phyloP scores from a whole-genome alignment of 2,113 vertebrate genomes.

The Microcebus jonahi region DNA sequence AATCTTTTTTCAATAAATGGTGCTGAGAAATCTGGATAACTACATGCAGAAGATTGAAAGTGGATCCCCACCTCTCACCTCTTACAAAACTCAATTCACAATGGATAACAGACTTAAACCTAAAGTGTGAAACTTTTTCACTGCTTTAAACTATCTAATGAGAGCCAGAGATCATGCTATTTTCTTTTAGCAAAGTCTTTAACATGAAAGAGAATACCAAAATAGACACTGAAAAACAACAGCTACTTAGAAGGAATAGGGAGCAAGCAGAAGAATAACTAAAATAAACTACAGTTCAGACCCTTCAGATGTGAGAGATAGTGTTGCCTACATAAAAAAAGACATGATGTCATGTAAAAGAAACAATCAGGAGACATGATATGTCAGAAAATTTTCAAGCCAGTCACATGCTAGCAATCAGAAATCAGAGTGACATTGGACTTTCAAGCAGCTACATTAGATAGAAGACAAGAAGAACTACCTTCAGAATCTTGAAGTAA shows the following conservation, averaged over 20 bases:
- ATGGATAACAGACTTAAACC: too few species aligned
- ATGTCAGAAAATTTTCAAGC: background rate
- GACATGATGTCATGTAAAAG: background rate
- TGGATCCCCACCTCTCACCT: too few species aligned
- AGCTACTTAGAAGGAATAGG: background rate
- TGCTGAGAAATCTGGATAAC: too few species aligned
- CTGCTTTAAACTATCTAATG: background rate
- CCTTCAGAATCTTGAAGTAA: background rate
- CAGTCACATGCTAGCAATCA: background rate
- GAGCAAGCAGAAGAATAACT: background rate
- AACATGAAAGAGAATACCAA: background rate
- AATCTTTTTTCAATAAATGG: too few species aligned
- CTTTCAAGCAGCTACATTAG: background rate
- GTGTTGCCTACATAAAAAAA: background rate
- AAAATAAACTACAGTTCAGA: background rate
- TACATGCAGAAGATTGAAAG: too few species aligned
- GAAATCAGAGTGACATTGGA: background rate
- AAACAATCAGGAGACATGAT: background rate
- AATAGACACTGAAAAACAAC: background rate
- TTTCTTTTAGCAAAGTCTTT: background rate
- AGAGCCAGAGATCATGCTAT: background rate
- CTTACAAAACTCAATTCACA: too few species aligned
- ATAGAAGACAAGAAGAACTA: background rate
- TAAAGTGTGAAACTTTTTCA: background rate
- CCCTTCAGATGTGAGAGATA: background rate